Base-by-base conservation (phyloP, 1,140 invertebrate species). In the Trichonephila clavata region DNA sequence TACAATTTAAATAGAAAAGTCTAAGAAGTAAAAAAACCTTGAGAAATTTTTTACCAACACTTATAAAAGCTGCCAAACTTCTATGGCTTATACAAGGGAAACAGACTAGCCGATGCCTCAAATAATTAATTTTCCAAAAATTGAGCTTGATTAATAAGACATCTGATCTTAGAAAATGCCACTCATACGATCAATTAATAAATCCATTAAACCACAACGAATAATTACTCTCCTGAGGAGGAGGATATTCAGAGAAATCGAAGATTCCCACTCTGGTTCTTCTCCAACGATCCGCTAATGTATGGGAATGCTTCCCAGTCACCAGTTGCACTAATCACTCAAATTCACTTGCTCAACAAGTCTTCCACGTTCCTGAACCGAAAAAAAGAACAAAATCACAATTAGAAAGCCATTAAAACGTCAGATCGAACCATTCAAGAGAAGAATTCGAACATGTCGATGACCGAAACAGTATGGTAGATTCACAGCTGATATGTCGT, bases 291-390 rank as follows among this genome's bases (percentile, higher is more conserved):
- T 63, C 68, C 24, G 14, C 2, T 71, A 24, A 71, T 27, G 68
- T 71, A 32, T 32, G 24, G 6, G 61, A n/a, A 8, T 65, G n/a
- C 21, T 65, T 65, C 63, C 27, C 24, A 27, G 16, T 71, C 68
- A 71, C 68, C 68, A 71, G 68, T 71, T 71, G 68, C 68, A 71
- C 27, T 71, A 71, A 71, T 71, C 68, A 71, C 68, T 32, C 65
- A 71, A 21, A 27, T 71, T 21, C 68, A 71, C 27, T 32, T 14
- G 68, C 16, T 71, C 68, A 71, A 71, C 68, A 71, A 71, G 27
- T 71, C 68, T 71, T 24, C 24, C 61, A 20, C 16, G 61, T 71
- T 71, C 18, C 27, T 16, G 27, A 32, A 21, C 27, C 27, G 24
- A 24, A 32, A 71, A 63, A 18, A 18, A 21, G 16, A 63, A 20